Conservation (phyloP, 2,113 vertebrate species). For the Notiomystis cincta region DNA sequence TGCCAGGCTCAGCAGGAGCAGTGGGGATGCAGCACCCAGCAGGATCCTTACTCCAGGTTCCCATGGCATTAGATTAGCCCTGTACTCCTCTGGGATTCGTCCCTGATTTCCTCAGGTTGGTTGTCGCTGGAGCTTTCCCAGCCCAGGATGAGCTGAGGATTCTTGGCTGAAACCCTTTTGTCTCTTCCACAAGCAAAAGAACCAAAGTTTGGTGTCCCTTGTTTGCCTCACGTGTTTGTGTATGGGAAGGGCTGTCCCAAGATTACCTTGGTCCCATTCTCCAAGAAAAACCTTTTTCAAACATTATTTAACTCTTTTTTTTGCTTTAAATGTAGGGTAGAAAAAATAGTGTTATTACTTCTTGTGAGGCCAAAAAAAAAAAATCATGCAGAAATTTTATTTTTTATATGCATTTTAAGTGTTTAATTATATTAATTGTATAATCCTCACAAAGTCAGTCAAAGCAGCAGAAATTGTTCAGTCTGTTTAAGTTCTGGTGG, state of each 20-base stretch:
- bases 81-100: neutral
- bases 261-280: neutral
- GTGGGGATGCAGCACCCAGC: neutral
- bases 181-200: neutral
- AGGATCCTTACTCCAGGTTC: neutral
- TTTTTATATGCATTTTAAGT: slow-evolving; percentile 8
- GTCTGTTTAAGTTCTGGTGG: neutral
- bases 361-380: slow-evolving; percentile 42
- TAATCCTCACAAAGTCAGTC: neutral
- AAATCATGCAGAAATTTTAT: slow-evolving; percentile 26
- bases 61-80: neutral
- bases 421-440: neutral
- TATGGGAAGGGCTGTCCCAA: neutral
- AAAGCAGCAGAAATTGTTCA: slow-evolving; percentile 43
- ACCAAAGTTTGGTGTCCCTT: neutral
- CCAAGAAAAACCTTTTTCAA: neutral
- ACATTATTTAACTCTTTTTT: neutral
- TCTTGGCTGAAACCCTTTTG: neutral
- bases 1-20: neutral
- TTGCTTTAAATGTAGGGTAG: neutral
- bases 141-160: neutral
- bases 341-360: neutral
- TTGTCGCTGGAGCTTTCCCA: neutral
- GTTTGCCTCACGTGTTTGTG: neutral
- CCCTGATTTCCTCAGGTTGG: neutral